Base-by-base conservation (phyloP, 2,113 vertebrate species). In the Cyanoderma ruficeps region DNA sequence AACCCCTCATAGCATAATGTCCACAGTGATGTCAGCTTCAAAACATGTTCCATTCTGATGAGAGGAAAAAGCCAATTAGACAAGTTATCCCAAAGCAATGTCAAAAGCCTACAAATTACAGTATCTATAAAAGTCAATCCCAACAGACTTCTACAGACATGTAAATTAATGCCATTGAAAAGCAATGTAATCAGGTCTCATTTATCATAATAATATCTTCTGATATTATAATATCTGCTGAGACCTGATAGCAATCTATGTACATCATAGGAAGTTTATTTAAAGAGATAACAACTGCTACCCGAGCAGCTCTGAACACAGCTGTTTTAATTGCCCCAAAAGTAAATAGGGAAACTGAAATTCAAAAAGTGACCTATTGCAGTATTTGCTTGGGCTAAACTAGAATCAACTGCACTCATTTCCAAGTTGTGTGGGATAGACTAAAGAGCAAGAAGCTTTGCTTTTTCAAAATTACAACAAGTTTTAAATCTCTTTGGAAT, bases 151-250 rank as follows among this genome's bases (percentile, higher is more conserved):
- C 95, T 95, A 96, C 97, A 97, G 98, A 98, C 96, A 97, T 98
- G 97, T 97, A 98, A 98, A 98, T 98, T 96, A 97, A 98, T 96
- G 96, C 74, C 89, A 95, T 96, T 98, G 97, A 98, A 98, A 98
- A 96, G 97, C 96, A 97, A 97, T 93, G 90, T 97, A 98, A 98
- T 98, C 98, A 97, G 93, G 96, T 96, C 89, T 97, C 97, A 97
- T 98, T 98, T 98, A 97, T 97, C 97, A 97, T 95, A 97, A 97
- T 96, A 97, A 95, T 96, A 96, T 98, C 96, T 98, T 92, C 86
- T 94, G 79, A 88, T 94, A 97, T 93, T 97, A 96, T 97, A 97
- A 94, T 96, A 97, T 98, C 95, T 98, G 88, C 96, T 93, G 97
- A 97, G 97, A 96, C 85, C 95, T 37, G 68, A 96, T 96, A 95